Evolutionary conservation across 92 coral and sea anemone genomes (phyloP).

Genomic region (Nematostella vectensis): DNA sequence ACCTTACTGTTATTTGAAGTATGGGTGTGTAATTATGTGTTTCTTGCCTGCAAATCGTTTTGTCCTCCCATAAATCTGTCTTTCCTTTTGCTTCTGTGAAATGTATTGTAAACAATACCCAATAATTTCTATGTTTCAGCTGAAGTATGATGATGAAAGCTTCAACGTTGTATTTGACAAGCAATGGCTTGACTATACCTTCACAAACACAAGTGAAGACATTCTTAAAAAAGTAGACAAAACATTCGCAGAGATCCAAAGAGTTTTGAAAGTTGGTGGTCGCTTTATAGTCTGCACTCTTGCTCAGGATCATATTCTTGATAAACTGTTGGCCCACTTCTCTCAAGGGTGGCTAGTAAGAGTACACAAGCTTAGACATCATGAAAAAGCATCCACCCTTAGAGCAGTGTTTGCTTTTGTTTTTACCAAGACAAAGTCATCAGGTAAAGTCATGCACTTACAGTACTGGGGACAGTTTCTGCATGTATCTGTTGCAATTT

Average conservation of each 20-base stretch:
- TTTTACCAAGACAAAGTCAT: slow-evolving; percentile 75
- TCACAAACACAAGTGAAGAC: slow-evolving; percentile 23
- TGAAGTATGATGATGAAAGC: slow-evolving; percentile 41
- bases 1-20: too few species aligned
- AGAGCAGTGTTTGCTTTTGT: slow-evolving; percentile 78
- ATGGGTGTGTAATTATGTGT: too few species aligned
- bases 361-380: slow-evolving; percentile 42
- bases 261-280: slow-evolving; percentile 71
- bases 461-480: too few species aligned
- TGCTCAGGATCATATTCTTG: slow-evolving; percentile 67
- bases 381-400: slow-evolving; percentile 24
- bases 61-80: too few species aligned
- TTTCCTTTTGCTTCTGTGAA: too few species aligned
- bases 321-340: slow-evolving; percentile 59
- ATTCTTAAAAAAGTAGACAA: slow-evolving; percentile 35
- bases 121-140: slow-evolving; percentile 41
- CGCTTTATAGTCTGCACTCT: slow-evolving; percentile 75
- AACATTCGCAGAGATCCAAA: slow-evolving; percentile 46
- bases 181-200: slow-evolving; percentile 71
- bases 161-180: slow-evolving; percentile 76
- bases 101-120: too few species aligned
- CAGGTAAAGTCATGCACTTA: slow-evolving; percentile 34
- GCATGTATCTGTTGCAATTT: neutral
- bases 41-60: too few species aligned
- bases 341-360: slow-evolving; percentile 83